These are phyloP conservation scores for Popillia japonica DNA, from an alignment of 1,140 invertebrate species.

Conservation along the genomic window DNA sequence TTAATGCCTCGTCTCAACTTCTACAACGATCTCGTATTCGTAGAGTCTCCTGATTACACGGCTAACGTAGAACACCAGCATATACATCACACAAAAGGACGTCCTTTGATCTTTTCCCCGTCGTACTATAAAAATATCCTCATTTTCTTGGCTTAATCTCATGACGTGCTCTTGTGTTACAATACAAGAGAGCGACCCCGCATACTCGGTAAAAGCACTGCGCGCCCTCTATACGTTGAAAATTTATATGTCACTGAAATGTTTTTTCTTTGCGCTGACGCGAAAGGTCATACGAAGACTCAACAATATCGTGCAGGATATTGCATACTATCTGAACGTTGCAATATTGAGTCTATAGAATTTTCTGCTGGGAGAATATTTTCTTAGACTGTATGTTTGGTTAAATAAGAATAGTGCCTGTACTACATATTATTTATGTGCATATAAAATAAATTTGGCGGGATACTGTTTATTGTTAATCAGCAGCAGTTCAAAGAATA, in stretches of 20 bases:
- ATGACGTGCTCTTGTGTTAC: background rate
- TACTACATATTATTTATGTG: too few relatives aligned
- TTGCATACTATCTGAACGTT: too few relatives aligned
- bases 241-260: conserved; percentile 11
- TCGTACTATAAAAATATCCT: background rate
- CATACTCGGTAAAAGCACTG: background rate
- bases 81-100: background rate
- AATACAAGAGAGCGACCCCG: background rate
- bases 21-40: background rate
- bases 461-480: too few relatives aligned
- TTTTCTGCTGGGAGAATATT: too few relatives aligned
- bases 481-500: too few relatives aligned
- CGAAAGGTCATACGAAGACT: background rate
- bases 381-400: too few relatives aligned
- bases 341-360: too few relatives aligned
- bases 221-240: background rate
- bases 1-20: background rate
- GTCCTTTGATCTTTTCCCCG: background rate
- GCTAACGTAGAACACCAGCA: background rate
- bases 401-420: too few relatives aligned
- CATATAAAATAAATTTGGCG: too few relatives aligned
- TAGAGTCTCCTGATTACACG: background rate
- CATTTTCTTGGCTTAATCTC: conserved; percentile 10
- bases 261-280: background rate
- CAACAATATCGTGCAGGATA: background rate